Evolutionary conservation across 1,140 invertebrate species (phyloP).

Genomic region (Episyrphus balteatus): DNA sequence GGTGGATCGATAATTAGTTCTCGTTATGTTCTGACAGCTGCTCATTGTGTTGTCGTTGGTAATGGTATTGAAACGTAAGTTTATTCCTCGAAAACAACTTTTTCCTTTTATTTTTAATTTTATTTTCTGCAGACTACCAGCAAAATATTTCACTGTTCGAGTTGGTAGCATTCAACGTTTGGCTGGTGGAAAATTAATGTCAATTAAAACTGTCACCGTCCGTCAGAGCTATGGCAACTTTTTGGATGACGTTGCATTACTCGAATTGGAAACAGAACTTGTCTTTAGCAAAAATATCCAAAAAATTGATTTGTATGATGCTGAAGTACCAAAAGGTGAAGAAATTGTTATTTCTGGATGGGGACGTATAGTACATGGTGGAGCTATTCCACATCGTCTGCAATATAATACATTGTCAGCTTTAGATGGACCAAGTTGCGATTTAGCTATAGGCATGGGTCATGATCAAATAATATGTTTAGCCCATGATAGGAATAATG

Average conservation of each 20-base stretch:
- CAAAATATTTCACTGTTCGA: slow-evolving; percentile 13
- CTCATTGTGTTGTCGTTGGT: no score
- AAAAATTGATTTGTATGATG: slow-evolving; percentile 15
- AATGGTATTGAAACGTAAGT: no score
- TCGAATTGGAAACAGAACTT: slow-evolving; percentile 16
- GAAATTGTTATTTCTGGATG: slow-evolving; percentile 19
- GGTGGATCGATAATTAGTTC: no score
- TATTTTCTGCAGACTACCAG: slow-evolving; percentile 16
- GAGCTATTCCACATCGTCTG: slow-evolving; percentile 10
- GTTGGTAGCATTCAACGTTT: slow-evolving; percentile 26
- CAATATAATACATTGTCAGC: slow-evolving; percentile 14
- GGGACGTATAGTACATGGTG: slow-evolving; percentile 13
- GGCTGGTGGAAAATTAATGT: slow-evolving; percentile 16
- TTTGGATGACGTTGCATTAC: slow-evolving; percentile 22
- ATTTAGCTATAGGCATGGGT: slow-evolving; percentile 8
- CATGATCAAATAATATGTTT: slow-evolving; percentile 22
- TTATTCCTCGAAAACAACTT: no score
- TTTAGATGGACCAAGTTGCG: slow-evolving; percentile 13
- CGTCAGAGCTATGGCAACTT: slow-evolving; percentile 15
- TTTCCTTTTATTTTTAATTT: no score
- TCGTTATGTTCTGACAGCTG: no score
- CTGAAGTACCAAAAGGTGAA: slow-evolving; percentile 12
- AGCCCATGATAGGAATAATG: slow-evolving; percentile 4
- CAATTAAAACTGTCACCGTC: slow-evolving; percentile 15
- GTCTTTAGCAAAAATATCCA: slow-evolving; percentile 17